Conservation (phyloP, 2,888 invertebrate species). For the Trichogramma dendrolimi region DNA sequence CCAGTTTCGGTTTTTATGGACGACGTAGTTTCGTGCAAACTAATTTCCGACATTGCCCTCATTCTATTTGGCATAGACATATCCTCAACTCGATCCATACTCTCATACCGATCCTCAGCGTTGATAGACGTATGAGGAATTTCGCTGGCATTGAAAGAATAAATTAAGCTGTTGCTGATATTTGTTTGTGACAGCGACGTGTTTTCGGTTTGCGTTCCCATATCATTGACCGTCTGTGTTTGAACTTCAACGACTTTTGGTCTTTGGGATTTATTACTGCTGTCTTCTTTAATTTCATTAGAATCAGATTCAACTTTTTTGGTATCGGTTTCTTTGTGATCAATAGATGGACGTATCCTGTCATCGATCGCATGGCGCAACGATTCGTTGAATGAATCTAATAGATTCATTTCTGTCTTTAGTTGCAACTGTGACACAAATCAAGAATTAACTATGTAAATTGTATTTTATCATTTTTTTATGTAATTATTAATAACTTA, state of each 20-base stretch:
- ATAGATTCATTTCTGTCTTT: slow-evolving; percentile 59
- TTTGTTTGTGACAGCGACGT: slow-evolving; percentile 10
- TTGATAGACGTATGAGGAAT: slow-evolving; percentile 40
- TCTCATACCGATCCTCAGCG: slow-evolving; percentile 42
- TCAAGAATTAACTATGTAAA: background rate
- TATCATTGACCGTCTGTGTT: slow-evolving; percentile 50
- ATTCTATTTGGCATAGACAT: slow-evolving; percentile 45
- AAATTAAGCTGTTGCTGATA: slow-evolving; percentile 36
- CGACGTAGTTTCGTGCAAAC: slow-evolving; percentile 50
- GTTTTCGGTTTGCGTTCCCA: slow-evolving; percentile 48
- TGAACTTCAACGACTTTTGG: slow-evolving; percentile 47
- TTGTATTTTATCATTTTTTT: background rate
- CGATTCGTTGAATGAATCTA: slow-evolving; percentile 62
- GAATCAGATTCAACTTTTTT: slow-evolving; percentile 16
- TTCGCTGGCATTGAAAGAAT: slow-evolving; percentile 34
- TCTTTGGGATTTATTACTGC: slow-evolving; percentile 32
- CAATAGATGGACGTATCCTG: slow-evolving; percentile 44
- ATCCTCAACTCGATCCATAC: slow-evolving; percentile 45
- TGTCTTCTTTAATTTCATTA: slow-evolving; percentile 28
- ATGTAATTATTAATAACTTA: slow-evolving; percentile 10
- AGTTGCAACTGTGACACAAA: slow-evolving; percentile 56
- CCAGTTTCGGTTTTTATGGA: slow-evolving; percentile 51
- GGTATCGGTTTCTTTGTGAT: slow-evolving; percentile 26
- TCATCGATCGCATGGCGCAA: slow-evolving; percentile 58
- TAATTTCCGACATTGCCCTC: slow-evolving; percentile 50